Conservation (phyloP, 1,140 invertebrate species). For the Aphaenogaster ashmeadi region DNA sequence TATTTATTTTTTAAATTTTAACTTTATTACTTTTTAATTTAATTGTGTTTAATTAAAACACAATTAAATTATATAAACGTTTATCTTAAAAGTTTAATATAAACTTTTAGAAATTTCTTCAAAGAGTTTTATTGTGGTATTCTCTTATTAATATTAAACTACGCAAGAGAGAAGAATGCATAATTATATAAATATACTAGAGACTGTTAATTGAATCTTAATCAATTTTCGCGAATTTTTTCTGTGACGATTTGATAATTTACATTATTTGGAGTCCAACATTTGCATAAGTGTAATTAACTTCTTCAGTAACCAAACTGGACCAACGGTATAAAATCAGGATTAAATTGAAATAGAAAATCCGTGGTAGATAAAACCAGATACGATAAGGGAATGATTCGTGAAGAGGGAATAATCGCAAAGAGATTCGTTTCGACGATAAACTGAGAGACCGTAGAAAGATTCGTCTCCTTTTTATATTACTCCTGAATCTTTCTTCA, state of each 20-base stretch:
- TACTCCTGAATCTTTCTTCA: conserved; percentile 6
- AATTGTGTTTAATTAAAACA: background rate
- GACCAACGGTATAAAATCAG: background rate
- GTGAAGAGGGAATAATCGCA: background rate
- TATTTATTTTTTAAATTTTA: background rate
- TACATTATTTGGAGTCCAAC: background rate
- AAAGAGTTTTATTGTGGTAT: background rate
- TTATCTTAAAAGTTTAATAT: background rate
- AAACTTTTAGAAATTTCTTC: background rate
- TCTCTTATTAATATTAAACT: background rate
- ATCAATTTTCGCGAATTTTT: background rate
- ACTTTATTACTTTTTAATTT: background rate
- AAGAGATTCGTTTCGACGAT: conserved; percentile 41
- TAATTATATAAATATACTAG: background rate
- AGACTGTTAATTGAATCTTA: background rate
- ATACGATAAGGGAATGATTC: conserved; percentile 16
- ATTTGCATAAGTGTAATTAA: background rate
- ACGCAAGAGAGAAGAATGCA: background rate
- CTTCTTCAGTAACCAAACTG: background rate
- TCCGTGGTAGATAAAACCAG: background rate
- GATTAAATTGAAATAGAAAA: conserved; percentile 29
- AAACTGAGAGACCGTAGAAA: conserved; percentile 27
- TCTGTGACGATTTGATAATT: background rate
- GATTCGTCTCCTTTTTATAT: conserved; percentile 17
- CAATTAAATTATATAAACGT: background rate